These are phyloP conservation scores for Sarcophaga carnaria DNA, from an alignment of 2,888 invertebrate genomes.

Conservation along the genomic window DNA sequence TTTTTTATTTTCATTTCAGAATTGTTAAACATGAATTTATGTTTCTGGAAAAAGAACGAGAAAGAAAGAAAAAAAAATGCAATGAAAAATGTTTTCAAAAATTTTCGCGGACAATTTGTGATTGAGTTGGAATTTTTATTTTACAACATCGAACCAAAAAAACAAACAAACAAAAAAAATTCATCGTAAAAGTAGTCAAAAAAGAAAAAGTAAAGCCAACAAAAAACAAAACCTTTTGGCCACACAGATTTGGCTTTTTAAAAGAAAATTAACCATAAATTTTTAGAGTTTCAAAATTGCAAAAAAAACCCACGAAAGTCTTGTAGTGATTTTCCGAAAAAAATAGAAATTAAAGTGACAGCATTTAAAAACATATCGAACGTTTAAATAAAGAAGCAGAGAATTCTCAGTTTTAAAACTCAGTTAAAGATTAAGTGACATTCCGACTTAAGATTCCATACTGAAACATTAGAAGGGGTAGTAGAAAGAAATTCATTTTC, in stretches of 20 bases:
- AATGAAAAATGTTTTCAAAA: constrained; percentile 51
- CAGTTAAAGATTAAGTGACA: too few species aligned
- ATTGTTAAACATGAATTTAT: constrained; percentile 65
- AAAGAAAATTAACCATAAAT: constrained; percentile 63
- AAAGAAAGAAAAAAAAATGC: not conserved
- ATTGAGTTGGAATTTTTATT: constrained; percentile 30
- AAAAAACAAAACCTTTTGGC: constrained; percentile 57
- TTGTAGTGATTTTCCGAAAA: not conserved
- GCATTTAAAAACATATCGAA: too few species aligned
- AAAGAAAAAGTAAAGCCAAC: too few species aligned
- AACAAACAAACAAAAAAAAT: not conserved
- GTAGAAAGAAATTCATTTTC: too few species aligned
- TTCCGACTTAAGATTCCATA: too few species aligned
- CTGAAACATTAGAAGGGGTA: too few species aligned
- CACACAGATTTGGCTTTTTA: constrained; percentile 68
- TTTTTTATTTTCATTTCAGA: constrained; percentile 9
- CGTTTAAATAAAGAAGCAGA: too few species aligned
- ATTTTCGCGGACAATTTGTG: constrained; percentile 62
- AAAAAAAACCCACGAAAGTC: not conserved
- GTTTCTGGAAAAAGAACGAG: constrained; percentile 34
- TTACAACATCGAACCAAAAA: not conserved
- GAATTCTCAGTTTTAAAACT: too few species aligned
- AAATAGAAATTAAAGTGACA: not conserved
- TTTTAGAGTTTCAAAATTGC: constrained; percentile 8
- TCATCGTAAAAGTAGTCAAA: too few species aligned